Evolutionary conservation across 1,140 invertebrate genomes (phyloP).

Genomic region (Elysia chlorotica): DNA sequence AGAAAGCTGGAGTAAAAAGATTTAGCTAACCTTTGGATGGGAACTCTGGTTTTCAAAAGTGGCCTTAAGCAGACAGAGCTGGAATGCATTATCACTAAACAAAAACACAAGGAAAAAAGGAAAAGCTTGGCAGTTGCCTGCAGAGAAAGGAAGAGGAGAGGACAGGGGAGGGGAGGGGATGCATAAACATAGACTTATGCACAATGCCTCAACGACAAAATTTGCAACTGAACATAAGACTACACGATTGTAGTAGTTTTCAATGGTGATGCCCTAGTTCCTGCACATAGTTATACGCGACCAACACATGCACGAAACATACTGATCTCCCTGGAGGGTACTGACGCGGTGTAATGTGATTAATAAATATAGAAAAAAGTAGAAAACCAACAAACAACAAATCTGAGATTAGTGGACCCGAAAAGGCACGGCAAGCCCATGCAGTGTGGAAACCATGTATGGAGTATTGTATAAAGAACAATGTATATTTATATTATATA

Average conservation of each 20-base stretch:
- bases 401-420: conserved; percentile 19
- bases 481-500: too few species aligned
- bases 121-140: too few species aligned
- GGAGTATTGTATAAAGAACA: not conserved
- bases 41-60: too few species aligned
- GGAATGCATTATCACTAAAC: conserved; percentile 13
- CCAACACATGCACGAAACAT: too few species aligned
- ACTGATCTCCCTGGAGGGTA: too few species aligned
- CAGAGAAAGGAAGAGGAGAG: too few species aligned
- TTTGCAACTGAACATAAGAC: not conserved
- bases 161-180: too few species aligned
- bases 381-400: not conserved
- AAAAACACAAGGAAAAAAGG: not conserved
- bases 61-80: conserved; percentile 7
- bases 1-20: too few species aligned
- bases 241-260: not conserved
- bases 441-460: conserved; percentile 8
- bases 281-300: not conserved
- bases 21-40: too few species aligned
- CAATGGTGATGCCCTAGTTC: not conserved
- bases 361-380: not conserved
- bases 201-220: not conserved
- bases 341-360: too few species aligned
- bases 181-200: too few species aligned
- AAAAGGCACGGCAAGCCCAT: conserved; percentile 19